Conservation (phyloP, 2,113 vertebrate species). For the Pachypanchax playfairii region DNA sequence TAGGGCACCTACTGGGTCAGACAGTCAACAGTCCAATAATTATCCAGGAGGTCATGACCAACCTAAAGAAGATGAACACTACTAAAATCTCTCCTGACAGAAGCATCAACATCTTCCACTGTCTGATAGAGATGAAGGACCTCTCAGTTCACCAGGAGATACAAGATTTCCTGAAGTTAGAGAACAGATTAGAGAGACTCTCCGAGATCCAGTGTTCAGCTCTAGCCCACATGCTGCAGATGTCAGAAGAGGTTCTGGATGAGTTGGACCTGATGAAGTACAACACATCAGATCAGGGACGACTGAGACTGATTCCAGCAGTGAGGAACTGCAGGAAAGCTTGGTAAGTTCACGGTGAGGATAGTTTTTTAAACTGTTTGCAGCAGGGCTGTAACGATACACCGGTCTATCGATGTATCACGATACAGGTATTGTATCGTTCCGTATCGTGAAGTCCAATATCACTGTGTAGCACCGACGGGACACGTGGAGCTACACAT, state of each 20-base stretch:
- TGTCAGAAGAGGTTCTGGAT: constrained; percentile 7
- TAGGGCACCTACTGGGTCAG: not conserved
- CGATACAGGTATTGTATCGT: too few species aligned
- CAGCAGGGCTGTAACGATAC: too few species aligned
- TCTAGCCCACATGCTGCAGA: constrained; percentile 20
- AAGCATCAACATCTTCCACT: too few species aligned
- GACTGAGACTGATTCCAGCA: too few species aligned
- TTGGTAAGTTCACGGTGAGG: too few species aligned
- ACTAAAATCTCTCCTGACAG: constrained; percentile 4
- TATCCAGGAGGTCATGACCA: not conserved
- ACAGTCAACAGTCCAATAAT: constrained; percentile 4
- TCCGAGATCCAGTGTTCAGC: not conserved
- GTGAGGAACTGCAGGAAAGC: constrained; percentile 12
- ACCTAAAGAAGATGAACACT: constrained; percentile 5
- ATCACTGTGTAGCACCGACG: too few species aligned
- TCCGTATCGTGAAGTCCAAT: too few species aligned
- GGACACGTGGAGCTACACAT: too few species aligned
- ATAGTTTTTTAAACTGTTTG: too few species aligned
- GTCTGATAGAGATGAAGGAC: too few species aligned
- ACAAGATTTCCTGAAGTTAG: constrained; percentile 16
- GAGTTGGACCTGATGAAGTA: constrained; percentile 13
- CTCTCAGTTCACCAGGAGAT: too few species aligned
- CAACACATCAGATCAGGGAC: not conserved
- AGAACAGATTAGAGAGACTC: constrained; percentile 4
- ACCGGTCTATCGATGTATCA: too few species aligned